Percentiles rank a stretch among this genome's conserved stretches.
These are phyloP conservation scores for Glyphotaelius pellucidus DNA, from an alignment of 2,888 invertebrate genomes.

Conservation along the genomic window DNA sequence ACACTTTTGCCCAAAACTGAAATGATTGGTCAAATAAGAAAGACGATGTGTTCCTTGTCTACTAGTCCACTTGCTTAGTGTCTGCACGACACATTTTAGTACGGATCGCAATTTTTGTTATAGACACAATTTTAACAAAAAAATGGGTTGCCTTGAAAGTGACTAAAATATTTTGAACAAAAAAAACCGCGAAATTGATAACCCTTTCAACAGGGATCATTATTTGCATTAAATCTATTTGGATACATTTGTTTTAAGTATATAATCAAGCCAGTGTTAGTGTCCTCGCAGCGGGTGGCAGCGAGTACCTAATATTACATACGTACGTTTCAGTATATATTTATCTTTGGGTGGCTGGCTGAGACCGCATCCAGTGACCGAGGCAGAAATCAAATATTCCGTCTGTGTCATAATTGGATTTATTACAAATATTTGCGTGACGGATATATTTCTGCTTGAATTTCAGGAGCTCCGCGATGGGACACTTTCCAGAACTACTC, in stretches of 20 bases:
- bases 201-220: no score
- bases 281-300: not conserved
- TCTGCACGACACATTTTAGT: no score
- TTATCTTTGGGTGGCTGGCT: not conserved
- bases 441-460: slow-evolving; percentile 61
- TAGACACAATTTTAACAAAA: no score
- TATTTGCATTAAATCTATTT: not conserved
- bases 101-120: no score
- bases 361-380: slow-evolving; percentile 49
- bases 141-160: no score
- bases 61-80: no score
- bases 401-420: slow-evolving; percentile 62
- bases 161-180: no score
- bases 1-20: no score
- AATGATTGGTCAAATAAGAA: no score
- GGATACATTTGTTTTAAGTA: not conserved
- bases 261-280: not conserved
- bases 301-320: not conserved
- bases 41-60: no score
- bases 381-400: slow-evolving; percentile 59
- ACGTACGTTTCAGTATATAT: not conserved
- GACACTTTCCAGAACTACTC: not conserved
- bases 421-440: slow-evolving; percentile 64
- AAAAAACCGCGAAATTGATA: no score
- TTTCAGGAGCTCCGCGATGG: slow-evolving; percentile 31